Percentiles rank a stretch among this genome's conserved stretches.
These are phyloP conservation scores for Avahi laniger DNA, from an alignment of 2,797 vertebrate species.

Conservation along the genomic window DNA sequence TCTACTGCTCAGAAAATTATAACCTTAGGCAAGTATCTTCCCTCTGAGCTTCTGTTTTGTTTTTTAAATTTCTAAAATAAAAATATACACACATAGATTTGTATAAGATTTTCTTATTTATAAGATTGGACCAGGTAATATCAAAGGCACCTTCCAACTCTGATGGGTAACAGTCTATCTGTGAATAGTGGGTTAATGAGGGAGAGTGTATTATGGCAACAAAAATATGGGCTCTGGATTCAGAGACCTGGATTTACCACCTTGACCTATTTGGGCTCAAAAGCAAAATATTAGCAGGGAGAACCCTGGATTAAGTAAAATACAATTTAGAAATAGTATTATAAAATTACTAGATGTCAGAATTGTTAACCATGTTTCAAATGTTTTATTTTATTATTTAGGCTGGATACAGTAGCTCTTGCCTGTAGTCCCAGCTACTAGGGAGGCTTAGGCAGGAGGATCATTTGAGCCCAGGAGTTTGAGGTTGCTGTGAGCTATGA, in stretches of 20 bases:
- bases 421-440: not conserved
- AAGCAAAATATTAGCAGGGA: not conserved
- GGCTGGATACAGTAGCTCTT: not conserved
- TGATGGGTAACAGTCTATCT: not conserved
- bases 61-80: constrained; percentile 1
- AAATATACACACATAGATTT: not conserved
- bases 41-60: not conserved
- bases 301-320: not conserved
- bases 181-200: not conserved
- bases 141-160: not conserved
- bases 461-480: not conserved
- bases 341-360: not conserved
- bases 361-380: not conserved
- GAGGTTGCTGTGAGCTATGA: not conserved
- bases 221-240: not conserved
- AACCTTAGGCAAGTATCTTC: not conserved
- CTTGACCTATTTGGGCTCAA: not conserved
- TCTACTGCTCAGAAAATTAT: not conserved
- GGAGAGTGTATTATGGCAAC: not conserved
- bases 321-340: not conserved
- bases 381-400: not conserved
- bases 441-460: not conserved
- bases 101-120: not conserved
- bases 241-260: not conserved
- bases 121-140: not conserved